Conservation (phyloP, 2,113 vertebrate species). For the Platysternon megacephalum region DNA sequence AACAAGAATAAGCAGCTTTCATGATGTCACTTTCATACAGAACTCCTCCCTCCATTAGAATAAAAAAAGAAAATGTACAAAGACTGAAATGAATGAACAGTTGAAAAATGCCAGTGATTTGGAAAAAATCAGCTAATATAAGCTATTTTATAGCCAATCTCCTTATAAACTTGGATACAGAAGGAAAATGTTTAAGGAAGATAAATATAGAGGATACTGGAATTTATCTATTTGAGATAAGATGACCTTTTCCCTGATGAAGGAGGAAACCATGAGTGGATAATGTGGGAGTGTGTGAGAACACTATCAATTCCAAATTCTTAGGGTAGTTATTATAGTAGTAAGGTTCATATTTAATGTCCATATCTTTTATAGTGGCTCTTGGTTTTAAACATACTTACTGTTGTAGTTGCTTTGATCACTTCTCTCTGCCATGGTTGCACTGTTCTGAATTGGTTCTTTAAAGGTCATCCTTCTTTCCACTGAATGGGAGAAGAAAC, state of each 20-base stretch:
- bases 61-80: not conserved
- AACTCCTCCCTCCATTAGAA: not conserved
- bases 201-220: not conserved
- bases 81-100: not conserved
- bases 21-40: not conserved
- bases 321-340: not conserved
- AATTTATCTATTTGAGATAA: not conserved
- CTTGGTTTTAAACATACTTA: not conserved
- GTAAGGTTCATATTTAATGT: not conserved
- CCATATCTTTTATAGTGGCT: not conserved
- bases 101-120: rapidly evolving
- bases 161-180: not conserved
- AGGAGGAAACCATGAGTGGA: not conserved
- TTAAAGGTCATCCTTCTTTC: not conserved
- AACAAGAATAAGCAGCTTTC: slow-evolving; percentile 35
- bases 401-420: not conserved
- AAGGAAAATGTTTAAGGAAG: not conserved
- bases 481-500: not conserved
- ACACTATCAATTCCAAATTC: not conserved
- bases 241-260: not conserved
- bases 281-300: not conserved
- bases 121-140: not conserved
- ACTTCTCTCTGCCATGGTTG: not conserved
- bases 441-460: not conserved
- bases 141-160: not conserved